Conservation (phyloP, 2,797 vertebrate species). For the Decapterus maruadsi region DNA sequence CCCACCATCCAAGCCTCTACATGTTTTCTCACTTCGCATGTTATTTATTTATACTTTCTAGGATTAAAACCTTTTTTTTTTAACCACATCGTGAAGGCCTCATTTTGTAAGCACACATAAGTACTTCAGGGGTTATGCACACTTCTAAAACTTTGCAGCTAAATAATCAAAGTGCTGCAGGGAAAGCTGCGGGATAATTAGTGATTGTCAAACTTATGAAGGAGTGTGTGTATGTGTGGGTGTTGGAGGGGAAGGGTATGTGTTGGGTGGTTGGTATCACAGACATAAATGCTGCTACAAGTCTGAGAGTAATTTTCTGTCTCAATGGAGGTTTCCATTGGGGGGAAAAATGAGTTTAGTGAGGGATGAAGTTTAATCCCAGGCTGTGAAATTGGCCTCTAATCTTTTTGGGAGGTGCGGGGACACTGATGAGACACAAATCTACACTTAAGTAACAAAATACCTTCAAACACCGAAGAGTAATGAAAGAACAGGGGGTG, state of each 20-base stretch:
- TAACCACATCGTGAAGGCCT: conserved; percentile 8
- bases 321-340: conserved; percentile 54
- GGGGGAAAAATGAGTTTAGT: conserved; percentile 56
- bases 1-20: neutral
- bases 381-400: conserved; percentile 63
- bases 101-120: conserved; percentile 10
- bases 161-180: conserved; percentile 18
- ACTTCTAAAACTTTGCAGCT: conserved; percentile 11
- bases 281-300: conserved; percentile 38
- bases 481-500: conserved; percentile 7
- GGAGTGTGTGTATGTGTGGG: neutral
- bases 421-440: conserved; percentile 54
- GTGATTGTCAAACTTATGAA: conserved; percentile 41
- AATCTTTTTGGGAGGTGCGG: conserved; percentile 60
- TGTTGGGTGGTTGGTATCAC: neutral
- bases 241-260: neutral
- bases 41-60: neutral
- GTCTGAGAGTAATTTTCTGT: conserved; percentile 58
- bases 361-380: conserved; percentile 65
- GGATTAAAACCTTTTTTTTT: neutral
- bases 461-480: conserved; percentile 1
- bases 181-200: conserved; percentile 51
- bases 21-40: neutral
- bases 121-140: conserved; percentile 11
- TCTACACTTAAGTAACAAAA: conserved; percentile 59